Conservation (phyloP, 2,797 vertebrate species). For the Halcyon smyrnensis region DNA sequence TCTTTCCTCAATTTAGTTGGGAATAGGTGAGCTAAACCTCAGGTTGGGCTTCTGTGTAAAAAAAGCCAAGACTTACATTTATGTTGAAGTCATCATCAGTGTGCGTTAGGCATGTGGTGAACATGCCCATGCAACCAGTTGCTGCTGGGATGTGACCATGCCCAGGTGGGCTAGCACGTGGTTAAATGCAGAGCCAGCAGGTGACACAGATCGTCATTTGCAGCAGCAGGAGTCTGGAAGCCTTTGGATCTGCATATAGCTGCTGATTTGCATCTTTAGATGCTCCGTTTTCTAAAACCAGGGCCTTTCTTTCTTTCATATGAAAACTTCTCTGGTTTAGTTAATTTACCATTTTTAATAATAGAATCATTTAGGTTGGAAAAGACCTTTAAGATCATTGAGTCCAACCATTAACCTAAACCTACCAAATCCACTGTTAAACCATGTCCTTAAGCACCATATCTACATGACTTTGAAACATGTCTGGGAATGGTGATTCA, state of each 20-base stretch:
- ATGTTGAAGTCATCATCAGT: not conserved
- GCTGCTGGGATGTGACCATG: not conserved
- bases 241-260: not conserved
- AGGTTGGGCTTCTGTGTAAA: not conserved
- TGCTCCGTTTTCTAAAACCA: not conserved
- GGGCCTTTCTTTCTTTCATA: not conserved
- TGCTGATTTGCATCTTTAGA: not conserved
- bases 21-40: not conserved
- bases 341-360: not conserved
- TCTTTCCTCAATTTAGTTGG: not conserved
- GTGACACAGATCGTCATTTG: not conserved
- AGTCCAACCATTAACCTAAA: too few relatives aligned
- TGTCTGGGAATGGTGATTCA: too few relatives aligned
- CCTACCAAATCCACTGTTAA: too few relatives aligned
- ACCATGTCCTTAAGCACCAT: too few relatives aligned
- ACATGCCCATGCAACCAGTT: accelerated
- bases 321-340: not conserved
- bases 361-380: not conserved
- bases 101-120: not conserved
- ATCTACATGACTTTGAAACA: too few relatives aligned
- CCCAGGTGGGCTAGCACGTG: not conserved
- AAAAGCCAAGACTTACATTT: not conserved
- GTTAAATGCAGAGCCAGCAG: not conserved
- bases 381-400: too few relatives aligned
- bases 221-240: not conserved